Evolutionary conservation across 1,140 invertebrate species (phyloP).

Genomic region (Notospermus geniculatus): DNA sequence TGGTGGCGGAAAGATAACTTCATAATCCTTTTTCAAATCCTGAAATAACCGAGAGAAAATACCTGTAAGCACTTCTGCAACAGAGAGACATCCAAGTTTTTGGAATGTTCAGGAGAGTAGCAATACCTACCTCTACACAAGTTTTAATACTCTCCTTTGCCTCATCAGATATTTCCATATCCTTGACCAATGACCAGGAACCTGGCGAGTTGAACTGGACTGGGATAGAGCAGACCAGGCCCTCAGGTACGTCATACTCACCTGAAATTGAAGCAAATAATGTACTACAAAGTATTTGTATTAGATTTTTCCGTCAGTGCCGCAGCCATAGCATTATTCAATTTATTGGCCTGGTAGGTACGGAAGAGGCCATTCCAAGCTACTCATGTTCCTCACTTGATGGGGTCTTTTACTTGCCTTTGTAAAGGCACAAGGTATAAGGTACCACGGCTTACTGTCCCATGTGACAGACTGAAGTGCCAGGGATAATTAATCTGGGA

Average conservation of each 20-base stretch:
- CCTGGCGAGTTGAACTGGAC: conserved; percentile 45
- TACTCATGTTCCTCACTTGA: no score
- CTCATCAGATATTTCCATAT: conserved; percentile 40
- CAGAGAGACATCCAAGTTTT: background rate
- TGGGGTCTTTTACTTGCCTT: no score
- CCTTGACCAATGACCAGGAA: conserved; percentile 47
- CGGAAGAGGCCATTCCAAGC: no score
- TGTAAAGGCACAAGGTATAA: no score
- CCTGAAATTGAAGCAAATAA: conserved; percentile 27
- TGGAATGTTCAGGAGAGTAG: background rate
- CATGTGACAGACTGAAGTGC: no score
- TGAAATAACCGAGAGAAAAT: conserved; percentile 15
- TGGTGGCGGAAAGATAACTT: conserved; percentile 35
- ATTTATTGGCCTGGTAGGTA: no score
- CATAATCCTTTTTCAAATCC: conserved; percentile 31
- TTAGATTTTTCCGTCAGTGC: no score
- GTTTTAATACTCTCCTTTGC: conserved; percentile 34
- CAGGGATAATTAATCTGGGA: background rate
- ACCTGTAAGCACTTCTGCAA: background rate
- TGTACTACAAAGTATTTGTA: conserved; percentile 3
- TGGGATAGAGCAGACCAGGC: conserved; percentile 48
- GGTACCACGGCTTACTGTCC: no score
- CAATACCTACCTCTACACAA: conserved; percentile 14
- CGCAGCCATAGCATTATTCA: background rate
- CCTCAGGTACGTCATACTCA: conserved; percentile 51